phyloP scores from a whole-genome alignment of 2,113 vertebrate genomes.

The Thinocorus orbignyianus region DNA sequence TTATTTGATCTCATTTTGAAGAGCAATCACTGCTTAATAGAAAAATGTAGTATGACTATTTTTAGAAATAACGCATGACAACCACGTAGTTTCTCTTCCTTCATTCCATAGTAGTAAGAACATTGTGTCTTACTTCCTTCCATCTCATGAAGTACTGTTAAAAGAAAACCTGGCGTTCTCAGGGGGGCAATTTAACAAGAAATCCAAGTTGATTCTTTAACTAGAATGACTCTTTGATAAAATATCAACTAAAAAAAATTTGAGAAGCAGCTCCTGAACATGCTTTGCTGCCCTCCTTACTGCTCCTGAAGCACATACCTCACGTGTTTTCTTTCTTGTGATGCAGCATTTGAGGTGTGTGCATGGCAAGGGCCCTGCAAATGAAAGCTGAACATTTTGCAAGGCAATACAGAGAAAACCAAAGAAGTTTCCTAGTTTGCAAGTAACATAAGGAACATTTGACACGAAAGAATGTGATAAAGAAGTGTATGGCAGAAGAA shows the following conservation, averaged over 20 bases:
- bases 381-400: not conserved
- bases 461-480: not conserved
- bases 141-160: not conserved
- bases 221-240: not conserved
- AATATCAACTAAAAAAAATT: not conserved
- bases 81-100: not conserved
- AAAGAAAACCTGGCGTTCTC: not conserved
- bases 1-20: not conserved
- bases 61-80: not conserved
- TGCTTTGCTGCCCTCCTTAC: not conserved
- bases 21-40: not conserved
- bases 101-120: not conserved
- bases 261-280: not conserved
- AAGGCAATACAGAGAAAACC: not conserved
- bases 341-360: accelerated
- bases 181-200: not conserved
- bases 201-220: not conserved
- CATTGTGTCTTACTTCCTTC: not conserved
- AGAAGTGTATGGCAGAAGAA: not conserved
- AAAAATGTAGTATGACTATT: not conserved
- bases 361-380: not conserved
- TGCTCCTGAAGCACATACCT: accelerated
- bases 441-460: not conserved
- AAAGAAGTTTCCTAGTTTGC: not conserved
- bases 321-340: accelerated